Base-by-base conservation (phyloP, 2,797 vertebrate genomes). In the Cottoperca gobio region DNA sequence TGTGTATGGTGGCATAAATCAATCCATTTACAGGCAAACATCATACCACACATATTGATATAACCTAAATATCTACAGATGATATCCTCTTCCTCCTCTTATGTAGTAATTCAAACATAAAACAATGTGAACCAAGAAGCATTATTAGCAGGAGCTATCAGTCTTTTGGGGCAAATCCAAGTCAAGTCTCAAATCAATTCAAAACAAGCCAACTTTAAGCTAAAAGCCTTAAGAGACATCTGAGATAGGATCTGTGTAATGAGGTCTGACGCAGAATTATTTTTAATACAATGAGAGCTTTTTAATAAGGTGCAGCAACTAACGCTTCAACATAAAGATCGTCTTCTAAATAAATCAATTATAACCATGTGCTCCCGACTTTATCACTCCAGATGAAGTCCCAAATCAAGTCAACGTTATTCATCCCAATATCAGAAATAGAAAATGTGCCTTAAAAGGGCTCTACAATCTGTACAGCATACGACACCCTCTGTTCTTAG, bases 1-100 rank as follows among this genome's bases (percentile, higher is more conserved):
- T 48, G 23, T 76, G 33, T 8, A 57, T 14, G 5, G 28, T n/a
- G 54, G 79, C 54, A 74, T 53, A 23, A 64, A 60, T 58, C 3
- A 42, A 28, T 59, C 12, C 35, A 26, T 59, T 64, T 16, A 16
- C 35, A 42, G 2, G 11, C 6, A 46, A 48, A 48, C 16, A 49
- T n/a, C 40, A 42, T 40, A 4, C 26, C 28, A 39, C 57, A 35
- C 12, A 40, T 17, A 23, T 8, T 2, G 6, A n/a, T 13, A 4
- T 4, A 21, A 28, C 24, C 26, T 49, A 23, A 35, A 31, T 10
- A 42, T 31, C n/a, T 21, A 31, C 45, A 28, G n/a, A 53, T 54
- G 42, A 39, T 12, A 53, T 9, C 12, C 3, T 24, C 35, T 3
- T 24, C 35, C 33, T 46, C n/a, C 8, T 60, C 42, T 19, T 31